A percentile compares a stretch with the other conserved stretches of the same genome.
Conservation (phyloP, 2,113 vertebrate species). For the Daphoenositta chrysoptera region DNA sequence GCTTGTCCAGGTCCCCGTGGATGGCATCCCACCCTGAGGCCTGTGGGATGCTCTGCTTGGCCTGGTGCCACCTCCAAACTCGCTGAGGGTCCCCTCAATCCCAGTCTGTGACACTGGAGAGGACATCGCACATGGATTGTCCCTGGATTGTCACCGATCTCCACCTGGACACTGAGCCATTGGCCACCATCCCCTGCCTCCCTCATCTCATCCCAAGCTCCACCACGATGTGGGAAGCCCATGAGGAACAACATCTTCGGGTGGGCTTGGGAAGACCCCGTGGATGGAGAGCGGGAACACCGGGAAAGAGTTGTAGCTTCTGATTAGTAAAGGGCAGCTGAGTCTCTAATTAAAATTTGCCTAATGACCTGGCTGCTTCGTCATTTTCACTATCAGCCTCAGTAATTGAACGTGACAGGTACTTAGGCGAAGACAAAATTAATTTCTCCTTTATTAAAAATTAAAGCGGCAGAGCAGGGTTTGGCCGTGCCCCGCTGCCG, state of each 20-base stretch:
- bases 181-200: not conserved
- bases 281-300: not conserved
- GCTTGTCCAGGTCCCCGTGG: not conserved
- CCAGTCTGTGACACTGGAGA: not conserved
- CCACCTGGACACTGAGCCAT: not conserved
- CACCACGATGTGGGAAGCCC: not conserved
- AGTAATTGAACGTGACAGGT: slow-evolving; percentile 76
- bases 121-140: not conserved
- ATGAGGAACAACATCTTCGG: not conserved
- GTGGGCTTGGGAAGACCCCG: not conserved
- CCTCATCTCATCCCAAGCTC: not conserved
- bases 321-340: slow-evolving; percentile 77
- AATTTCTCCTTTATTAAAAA: slow-evolving; percentile 66
- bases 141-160: fast-evolving
- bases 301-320: slow-evolving; percentile 61
- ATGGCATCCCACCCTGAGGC: not conserved
- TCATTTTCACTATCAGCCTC: slow-evolving; percentile 68
- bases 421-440: slow-evolving; percentile 72
- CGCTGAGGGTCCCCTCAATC: not conserved
- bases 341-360: slow-evolving; percentile 81
- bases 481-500: fast-evolving
- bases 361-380: slow-evolving; percentile 77
- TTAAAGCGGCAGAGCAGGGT: not conserved
- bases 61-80: not conserved
- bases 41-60: fast-evolving